A percentile compares a stretch with the other conserved stretches of the same genome.
These are phyloP conservation scores for Sebastiscus tertius DNA, from an alignment of 2,797 vertebrate genomes.

Conservation along the genomic window DNA sequence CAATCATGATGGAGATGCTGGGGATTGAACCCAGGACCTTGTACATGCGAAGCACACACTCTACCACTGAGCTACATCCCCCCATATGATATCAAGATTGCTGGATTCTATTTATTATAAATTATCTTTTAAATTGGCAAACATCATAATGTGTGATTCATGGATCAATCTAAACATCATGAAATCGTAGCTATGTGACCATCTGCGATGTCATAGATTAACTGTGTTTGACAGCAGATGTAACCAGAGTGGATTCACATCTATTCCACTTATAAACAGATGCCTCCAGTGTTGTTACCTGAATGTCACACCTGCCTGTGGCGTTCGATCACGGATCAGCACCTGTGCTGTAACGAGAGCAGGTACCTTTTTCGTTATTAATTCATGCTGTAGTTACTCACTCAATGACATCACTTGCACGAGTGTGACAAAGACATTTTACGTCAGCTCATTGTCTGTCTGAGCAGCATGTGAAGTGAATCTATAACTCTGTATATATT, in stretches of 20 bases:
- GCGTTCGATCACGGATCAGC: neutral
- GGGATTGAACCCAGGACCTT: constrained; percentile 4
- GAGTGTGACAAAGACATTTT: neutral
- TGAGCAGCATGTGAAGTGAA: neutral
- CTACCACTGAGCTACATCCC: neutral
- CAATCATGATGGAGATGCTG: neutral
- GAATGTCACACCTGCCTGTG: neutral
- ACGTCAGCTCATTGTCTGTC: neutral
- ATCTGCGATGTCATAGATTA: neutral
- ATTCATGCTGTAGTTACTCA: constrained; percentile 18
- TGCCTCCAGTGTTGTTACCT: neutral
- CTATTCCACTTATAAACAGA: neutral
- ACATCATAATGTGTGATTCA: neutral
- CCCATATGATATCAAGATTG: too few relatives aligned
- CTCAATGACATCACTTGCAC: neutral
- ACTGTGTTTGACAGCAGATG: neutral
- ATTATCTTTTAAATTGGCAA: too few relatives aligned
- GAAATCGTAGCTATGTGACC: neutral
- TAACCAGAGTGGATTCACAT: neutral
- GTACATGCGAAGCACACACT: neutral
- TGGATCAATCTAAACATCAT: too few relatives aligned
- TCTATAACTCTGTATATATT: neutral
- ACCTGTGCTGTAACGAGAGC: constrained; percentile 36
- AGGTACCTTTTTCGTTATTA: constrained; percentile 14
- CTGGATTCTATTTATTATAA: too few relatives aligned